Conservation (phyloP, 2,797 vertebrate genomes). For the Sebastes nivosus region DNA sequence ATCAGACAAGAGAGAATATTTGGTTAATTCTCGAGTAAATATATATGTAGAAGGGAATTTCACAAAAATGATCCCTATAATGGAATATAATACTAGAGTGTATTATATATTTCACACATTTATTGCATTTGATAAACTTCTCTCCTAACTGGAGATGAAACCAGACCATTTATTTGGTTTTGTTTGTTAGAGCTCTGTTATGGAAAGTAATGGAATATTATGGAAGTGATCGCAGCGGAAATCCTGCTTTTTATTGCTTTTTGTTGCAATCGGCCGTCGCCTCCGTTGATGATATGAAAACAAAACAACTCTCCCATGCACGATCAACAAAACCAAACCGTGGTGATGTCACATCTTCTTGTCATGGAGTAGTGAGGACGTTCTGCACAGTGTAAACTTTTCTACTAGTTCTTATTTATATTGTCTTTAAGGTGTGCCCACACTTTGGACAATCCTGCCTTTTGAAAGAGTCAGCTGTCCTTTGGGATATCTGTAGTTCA, state of each 20-base stretch:
- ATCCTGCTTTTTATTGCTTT: not conserved
- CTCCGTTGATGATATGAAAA: too few species aligned
- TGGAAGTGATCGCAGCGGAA: not conserved
- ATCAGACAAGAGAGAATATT: constrained; percentile 18
- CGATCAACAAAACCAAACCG: too few species aligned
- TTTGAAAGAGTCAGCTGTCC: too few species aligned
- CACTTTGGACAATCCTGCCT: too few species aligned
- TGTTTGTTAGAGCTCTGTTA: not conserved
- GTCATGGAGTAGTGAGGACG: too few species aligned
- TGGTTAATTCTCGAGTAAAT: constrained; percentile 12
- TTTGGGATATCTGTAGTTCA: too few species aligned
- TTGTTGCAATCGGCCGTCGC: not conserved
- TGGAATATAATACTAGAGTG: not conserved
- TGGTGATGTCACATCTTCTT: not conserved
- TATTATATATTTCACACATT: not conserved
- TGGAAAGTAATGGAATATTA: not conserved
- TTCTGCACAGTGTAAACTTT: too few species aligned
- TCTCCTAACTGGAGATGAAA: not conserved
- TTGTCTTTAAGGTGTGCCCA: not conserved
- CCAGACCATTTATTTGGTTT: not conserved
- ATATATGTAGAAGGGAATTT: not conserved
- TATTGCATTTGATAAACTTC: constrained; percentile 4
- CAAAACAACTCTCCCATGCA: too few species aligned
- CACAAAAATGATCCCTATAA: not conserved
- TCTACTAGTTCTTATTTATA: not conserved